Conservation (phyloP, 2,113 vertebrate genomes). For the Tor tambroides region DNA sequence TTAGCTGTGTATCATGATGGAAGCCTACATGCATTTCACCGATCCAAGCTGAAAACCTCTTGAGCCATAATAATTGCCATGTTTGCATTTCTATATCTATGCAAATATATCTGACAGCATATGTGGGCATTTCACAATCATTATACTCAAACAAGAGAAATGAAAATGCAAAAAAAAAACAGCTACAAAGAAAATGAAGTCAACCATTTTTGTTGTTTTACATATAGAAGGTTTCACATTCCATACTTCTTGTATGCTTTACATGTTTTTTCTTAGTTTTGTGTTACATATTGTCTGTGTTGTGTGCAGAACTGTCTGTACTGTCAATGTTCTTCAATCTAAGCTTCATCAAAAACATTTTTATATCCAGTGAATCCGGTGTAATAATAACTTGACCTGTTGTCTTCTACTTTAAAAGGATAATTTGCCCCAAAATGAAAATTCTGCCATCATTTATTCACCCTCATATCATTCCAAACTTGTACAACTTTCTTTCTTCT, state of each 20-base stretch:
- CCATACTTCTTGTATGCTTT: neutral
- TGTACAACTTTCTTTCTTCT: too few relatives aligned
- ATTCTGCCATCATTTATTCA: neutral
- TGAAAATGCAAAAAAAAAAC: neutral
- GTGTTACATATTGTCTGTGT: too few relatives aligned
- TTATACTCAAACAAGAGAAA: neutral
- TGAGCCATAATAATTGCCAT: neutral
- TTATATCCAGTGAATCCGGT: neutral
- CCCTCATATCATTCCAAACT: neutral
- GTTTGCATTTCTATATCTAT: neutral
- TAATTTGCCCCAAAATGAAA: neutral
- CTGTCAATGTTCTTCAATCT: neutral
- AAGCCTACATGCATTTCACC: neutral
- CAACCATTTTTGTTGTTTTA: neutral
- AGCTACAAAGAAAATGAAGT: neutral
- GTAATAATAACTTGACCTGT: neutral
- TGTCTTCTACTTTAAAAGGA: neutral
- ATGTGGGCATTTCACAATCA: neutral
- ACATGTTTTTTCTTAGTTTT: too few relatives aligned
- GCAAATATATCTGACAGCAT: neutral
- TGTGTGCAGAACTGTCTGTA: too few relatives aligned
- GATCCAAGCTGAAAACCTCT: neutral
- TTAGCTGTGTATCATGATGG: neutral
- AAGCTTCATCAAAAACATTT: neutral
- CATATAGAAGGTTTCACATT: neutral